Evolutionary conservation across 2,797 vertebrate species (phyloP).

Genomic region (Thunnus albacares): DNA sequence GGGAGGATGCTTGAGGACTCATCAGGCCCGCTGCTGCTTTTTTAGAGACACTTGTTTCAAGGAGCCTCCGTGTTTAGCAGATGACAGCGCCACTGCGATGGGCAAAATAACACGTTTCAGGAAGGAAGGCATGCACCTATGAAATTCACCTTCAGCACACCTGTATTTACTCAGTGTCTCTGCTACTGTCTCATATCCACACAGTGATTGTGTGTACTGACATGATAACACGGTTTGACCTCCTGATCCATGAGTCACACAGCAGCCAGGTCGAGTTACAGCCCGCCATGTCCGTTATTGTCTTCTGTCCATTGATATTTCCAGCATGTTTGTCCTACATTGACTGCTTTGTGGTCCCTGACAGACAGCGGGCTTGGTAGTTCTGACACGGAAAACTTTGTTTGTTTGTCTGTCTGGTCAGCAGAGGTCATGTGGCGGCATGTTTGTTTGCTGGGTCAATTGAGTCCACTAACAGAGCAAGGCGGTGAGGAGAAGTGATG

Average conservation of each 20-base stretch:
- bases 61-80: conserved; percentile 75
- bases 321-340: conserved; percentile 58
- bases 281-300: conserved; percentile 44
- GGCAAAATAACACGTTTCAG: conserved; percentile 62
- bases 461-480: conserved; percentile 72
- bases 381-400: conserved; percentile 74
- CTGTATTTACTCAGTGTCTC: conserved; percentile 60
- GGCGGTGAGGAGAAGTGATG: conserved; percentile 46
- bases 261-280: conserved; percentile 35
- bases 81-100: conserved; percentile 52
- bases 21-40: conserved; percentile 78
- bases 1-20: conserved; percentile 85
- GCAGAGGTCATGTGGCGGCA: conserved; percentile 73
- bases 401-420: conserved; percentile 83
- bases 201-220: conserved; percentile 9
- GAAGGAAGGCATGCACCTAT: conserved; percentile 46
- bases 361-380: conserved; percentile 41
- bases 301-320: conserved; percentile 65
- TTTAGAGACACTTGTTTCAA: conserved; percentile 81
- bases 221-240: conserved; percentile 42
- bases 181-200: conserved; percentile 15
- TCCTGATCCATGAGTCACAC: conserved; percentile 41
- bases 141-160: conserved; percentile 51
- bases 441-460: conserved; percentile 83
- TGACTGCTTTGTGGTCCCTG: conserved; percentile 55